Percentiles rank a stretch among this genome's conserved stretches.
Conservation (phyloP, 2,797 vertebrate genomes). For the Gymnodraco acuticeps region DNA sequence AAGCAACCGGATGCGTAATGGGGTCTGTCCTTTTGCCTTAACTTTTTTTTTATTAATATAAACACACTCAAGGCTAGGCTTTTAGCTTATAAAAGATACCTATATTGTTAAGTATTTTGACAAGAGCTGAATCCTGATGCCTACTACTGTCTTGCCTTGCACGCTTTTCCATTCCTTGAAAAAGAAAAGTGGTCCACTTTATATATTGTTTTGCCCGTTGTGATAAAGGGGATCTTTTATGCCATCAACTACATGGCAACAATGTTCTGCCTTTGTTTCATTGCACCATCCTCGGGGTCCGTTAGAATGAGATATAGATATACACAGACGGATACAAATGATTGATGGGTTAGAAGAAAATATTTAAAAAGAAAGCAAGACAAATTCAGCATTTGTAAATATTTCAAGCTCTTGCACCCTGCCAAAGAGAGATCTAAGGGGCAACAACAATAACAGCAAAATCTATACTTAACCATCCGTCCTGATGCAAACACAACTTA, state of each 20-base stretch:
- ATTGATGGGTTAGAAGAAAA: slow-evolving; percentile 74
- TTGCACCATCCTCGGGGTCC: slow-evolving; percentile 72
- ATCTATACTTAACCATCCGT: slow-evolving; percentile 59
- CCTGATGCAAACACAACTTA: slow-evolving; percentile 52
- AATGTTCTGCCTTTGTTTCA: slow-evolving; percentile 70
- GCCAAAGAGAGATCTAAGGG: slow-evolving; percentile 72
- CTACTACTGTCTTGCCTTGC: slow-evolving; percentile 55
- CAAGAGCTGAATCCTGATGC: slow-evolving; percentile 40
- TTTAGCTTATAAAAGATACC: slow-evolving; percentile 52
- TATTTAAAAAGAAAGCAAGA: slow-evolving; percentile 60
- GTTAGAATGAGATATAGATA: slow-evolving; percentile 65
- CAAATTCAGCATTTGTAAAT: slow-evolving; percentile 76
- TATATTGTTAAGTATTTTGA: slow-evolving; percentile 59
- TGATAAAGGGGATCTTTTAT: slow-evolving; percentile 78
- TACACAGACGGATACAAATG: slow-evolving; percentile 59
- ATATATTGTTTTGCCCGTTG: slow-evolving; percentile 66
- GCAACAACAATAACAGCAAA: slow-evolving; percentile 64
- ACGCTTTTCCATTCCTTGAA: slow-evolving; percentile 64
- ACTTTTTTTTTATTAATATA: slow-evolving; percentile 47
- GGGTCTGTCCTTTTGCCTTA: slow-evolving; percentile 51
- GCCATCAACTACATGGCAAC: slow-evolving; percentile 71
- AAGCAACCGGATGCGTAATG: slow-evolving; percentile 27
- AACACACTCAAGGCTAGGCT: slow-evolving; percentile 62
- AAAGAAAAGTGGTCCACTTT: slow-evolving; percentile 49
- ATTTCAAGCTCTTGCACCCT: slow-evolving; percentile 75